Conservation (phyloP, 2,797 vertebrate genomes). For the Cossypha caffra region DNA sequence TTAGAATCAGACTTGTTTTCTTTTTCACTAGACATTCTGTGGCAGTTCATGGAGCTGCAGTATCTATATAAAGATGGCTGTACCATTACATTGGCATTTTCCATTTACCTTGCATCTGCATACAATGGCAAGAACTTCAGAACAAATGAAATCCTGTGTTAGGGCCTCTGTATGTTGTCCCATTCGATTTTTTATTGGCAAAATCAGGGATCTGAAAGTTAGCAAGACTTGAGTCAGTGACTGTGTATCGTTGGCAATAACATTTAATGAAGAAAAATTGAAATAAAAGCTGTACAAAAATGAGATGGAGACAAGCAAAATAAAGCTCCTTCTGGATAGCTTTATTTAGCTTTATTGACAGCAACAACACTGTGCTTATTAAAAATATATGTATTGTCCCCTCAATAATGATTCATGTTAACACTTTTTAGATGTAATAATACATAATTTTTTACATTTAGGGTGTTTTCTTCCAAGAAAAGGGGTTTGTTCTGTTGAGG, state of each 20-base stretch:
- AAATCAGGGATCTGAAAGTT: not conserved
- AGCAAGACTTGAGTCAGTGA: not conserved
- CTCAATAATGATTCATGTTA: not conserved
- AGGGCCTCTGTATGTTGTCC: not conserved
- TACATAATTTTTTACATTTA: not conserved
- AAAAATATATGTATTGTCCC: not conserved
- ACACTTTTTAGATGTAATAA: not conserved
- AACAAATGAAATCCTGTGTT: not conserved
- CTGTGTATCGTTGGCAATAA: not conserved
- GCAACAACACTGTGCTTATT: not conserved
- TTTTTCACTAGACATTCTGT: not conserved
- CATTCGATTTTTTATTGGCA: not conserved
- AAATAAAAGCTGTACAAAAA: not conserved
- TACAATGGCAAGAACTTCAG: not conserved
- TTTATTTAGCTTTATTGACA: not conserved
- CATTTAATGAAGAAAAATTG: not conserved
- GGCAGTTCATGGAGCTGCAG: not conserved
- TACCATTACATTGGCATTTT: not conserved
- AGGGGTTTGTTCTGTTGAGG: not conserved
- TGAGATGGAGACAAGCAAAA: not conserved
- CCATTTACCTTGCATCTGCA: not conserved
- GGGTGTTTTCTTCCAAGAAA: not conserved
- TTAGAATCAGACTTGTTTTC: not conserved
- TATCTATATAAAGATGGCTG: not conserved
- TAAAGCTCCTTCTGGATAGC: not conserved